Base-by-base conservation (phyloP, 2,888 invertebrate genomes). In the Ophion ellenae region DNA sequence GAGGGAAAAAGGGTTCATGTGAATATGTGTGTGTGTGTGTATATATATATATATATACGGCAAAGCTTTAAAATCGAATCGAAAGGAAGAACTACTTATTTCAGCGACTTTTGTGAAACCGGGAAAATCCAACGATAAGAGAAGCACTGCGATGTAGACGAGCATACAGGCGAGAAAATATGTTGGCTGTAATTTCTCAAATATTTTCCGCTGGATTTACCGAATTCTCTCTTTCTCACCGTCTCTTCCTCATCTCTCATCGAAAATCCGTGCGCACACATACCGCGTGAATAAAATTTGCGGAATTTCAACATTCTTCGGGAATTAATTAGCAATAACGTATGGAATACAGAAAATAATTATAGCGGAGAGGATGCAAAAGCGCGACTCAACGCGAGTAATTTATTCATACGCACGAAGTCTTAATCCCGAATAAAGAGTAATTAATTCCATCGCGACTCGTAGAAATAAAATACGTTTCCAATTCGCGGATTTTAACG, bases 171-270 rank as follows among this genome's bases (percentile, higher is more conserved):
- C 74, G 78, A 59, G 83, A 63, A 79, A 81, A 81, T 84, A 79
- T 71, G 75, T 67, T 64, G 47, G 63, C 77, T 70, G 79, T 83
- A 78, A 83, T 86, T 86, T 81, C 70, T 79, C 63, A 77, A 81
- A 78, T 70, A 84, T 81, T 70, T 71, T 71, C 73, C 73, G 63
- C 67, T 63, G 73, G 76, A 81, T 77, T 84, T 75, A 59, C 73
- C 36, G 14, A 80, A 80, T 66, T 73, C 28, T 32, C 47, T 66
- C 17, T 9, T 20, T 74, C 61, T 61, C 24, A 63, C 28, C 1
- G 4, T 71, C 57, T 57, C 20, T 20, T 32, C 9, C 7, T 57
- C 36, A 40, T 66, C 6, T 40, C 57, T 28, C 57, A 32, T 28
- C 59, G 70, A 63, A 63, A 70, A 73, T 67, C 59, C 81, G 47